phyloP scores from a whole-genome alignment of 53 echinoderm and acorn worm genomes.

The Henricia sp. region DNA sequence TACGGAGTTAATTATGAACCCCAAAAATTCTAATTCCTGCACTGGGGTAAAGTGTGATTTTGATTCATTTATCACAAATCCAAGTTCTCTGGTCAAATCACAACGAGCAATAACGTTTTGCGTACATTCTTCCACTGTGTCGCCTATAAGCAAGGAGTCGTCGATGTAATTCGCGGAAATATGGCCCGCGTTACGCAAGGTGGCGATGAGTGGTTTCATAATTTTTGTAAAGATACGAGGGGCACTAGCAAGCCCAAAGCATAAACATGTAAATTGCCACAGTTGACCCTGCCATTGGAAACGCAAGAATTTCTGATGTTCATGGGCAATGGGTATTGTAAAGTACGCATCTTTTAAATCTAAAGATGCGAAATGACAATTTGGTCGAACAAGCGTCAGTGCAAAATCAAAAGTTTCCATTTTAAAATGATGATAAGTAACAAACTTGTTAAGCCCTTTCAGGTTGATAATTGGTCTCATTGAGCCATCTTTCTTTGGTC shows the following conservation, averaged over 20 bases:
- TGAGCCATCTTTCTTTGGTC: not conserved
- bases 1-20: constrained; percentile 6
- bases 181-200: not conserved
- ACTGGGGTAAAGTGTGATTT: not conserved
- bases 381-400: not conserved
- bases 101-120: not conserved
- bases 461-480: too few relatives aligned
- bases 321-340: too few relatives aligned
- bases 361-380: not conserved
- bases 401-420: too few relatives aligned
- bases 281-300: too few relatives aligned
- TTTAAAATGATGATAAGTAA: too few relatives aligned
- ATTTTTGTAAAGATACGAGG: not conserved
- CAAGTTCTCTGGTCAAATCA: not conserved
- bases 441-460: too few relatives aligned
- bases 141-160: constrained; percentile 3
- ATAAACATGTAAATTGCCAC: too few relatives aligned
- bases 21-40: not conserved
- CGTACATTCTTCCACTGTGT: constrained; percentile 9
- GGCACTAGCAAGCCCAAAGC: constrained; percentile 4
- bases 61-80: constrained; percentile 4
- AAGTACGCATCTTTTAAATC: too few relatives aligned
- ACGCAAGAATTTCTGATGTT: too few relatives aligned
- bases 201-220: constrained; percentile 2
- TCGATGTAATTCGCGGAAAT: constrained; percentile 18